These are phyloP conservation scores for Datnioides undecimradiatus DNA, from an alignment of 2,113 vertebrate genomes.

Conservation along the genomic window DNA sequence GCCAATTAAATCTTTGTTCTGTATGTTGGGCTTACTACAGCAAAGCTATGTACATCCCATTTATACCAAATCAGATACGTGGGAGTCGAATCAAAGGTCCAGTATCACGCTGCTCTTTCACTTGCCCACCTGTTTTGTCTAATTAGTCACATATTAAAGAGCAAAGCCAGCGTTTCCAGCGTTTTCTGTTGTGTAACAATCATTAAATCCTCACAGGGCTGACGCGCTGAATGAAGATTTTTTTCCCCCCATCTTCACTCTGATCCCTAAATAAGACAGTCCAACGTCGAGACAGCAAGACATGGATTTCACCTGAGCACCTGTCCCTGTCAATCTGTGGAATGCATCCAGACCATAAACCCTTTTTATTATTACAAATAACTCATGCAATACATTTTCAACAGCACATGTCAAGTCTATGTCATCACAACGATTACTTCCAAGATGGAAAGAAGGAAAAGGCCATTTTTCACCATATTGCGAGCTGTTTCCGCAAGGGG, in stretches of 20 bases:
- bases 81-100: neutral
- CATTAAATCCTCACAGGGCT: neutral
- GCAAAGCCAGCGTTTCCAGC: no score
- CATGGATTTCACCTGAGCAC: conserved; percentile 10
- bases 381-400: neutral
- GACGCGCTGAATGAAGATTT: no score
- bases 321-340: conserved; percentile 2
- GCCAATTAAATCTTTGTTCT: no score
- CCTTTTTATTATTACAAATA: neutral
- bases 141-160: no score
- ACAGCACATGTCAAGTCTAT: neutral
- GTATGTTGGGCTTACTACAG: no score
- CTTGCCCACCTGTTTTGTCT: neutral
- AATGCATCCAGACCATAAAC: neutral
- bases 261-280: no score
- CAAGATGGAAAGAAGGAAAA: neutral
- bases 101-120: neutral
- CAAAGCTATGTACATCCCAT: neutral
- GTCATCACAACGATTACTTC: neutral
- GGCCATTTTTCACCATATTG: neutral
- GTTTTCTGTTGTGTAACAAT: neutral
- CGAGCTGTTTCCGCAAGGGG: neutral
- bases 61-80: no score
- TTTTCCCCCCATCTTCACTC: no score
- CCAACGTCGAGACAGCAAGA: conserved; percentile 9